phyloP scores from a whole-genome alignment of 2,797 vertebrate genomes.

The Phylloscopus collybita region DNA sequence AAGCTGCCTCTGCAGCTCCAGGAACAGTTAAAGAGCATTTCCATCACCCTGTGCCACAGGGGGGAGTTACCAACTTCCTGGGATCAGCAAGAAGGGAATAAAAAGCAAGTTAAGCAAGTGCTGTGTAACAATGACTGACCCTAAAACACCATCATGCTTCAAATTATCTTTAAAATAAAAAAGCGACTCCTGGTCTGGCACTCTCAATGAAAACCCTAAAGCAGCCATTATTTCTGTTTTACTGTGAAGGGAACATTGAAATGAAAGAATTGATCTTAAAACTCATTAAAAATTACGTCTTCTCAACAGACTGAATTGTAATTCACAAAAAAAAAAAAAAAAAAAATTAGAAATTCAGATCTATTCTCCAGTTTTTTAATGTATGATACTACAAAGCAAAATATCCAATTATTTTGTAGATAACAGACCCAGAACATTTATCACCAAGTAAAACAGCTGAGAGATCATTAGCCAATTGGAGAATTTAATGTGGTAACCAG shows the following conservation, averaged over 20 bases:
- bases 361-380: slow-evolving; percentile 12
- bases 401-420: not conserved
- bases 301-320: not conserved
- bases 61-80: no score
- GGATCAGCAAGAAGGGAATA: no score
- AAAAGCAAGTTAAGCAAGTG: no score
- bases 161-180: no score
- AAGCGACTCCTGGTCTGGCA: no score
- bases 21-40: not conserved
- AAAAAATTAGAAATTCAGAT: not conserved
- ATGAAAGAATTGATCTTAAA: not conserved
- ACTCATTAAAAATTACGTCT: not conserved
- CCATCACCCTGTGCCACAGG: not conserved
- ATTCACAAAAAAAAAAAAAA: not conserved
- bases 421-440: not conserved
- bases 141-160: no score
- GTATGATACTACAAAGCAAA: not conserved
- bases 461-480: not conserved
- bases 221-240: no score
- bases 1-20: slow-evolving; percentile 26
- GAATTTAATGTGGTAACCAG: not conserved
- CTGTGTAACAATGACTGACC: no score
- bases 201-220: no score
- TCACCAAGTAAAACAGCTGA: not conserved
- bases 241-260: not conserved